A percentile compares a stretch with the other conserved stretches of the same genome.
These are phyloP conservation scores for Stenoptilia bipunctidactyla DNA, from an alignment of 2,888 invertebrate species.

Conservation along the genomic window DNA sequence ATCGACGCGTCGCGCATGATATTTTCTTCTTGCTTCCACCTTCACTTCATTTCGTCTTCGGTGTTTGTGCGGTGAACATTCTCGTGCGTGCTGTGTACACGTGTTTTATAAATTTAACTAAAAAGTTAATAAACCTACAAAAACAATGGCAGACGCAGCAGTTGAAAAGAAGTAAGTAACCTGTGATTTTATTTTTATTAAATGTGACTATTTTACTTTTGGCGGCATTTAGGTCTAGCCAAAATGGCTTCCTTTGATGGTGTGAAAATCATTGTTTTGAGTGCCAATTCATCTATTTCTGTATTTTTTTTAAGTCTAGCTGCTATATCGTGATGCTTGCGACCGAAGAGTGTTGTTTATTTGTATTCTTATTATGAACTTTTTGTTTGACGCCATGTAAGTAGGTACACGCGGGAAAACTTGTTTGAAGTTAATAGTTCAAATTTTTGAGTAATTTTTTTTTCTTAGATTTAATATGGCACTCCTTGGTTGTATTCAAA, in stretches of 20 bases:
- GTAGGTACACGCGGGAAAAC: too few species aligned
- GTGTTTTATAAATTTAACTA: constrained; percentile 38
- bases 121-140: constrained; percentile 28
- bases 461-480: too few species aligned
- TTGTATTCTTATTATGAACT: too few species aligned
- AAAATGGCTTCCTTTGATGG: constrained; percentile 69
- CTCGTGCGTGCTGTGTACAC: constrained; percentile 52
- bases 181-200: neutral
- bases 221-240: constrained; percentile 61
- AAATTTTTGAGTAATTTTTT: too few species aligned
- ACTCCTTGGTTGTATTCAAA: too few species aligned
- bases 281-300: neutral
- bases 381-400: too few species aligned
- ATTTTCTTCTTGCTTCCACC: constrained; percentile 53
- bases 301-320: too few species aligned
- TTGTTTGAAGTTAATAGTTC: too few species aligned
- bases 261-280: neutral
- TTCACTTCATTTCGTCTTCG: constrained; percentile 66
- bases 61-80: constrained; percentile 64
- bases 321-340: too few species aligned
- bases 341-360: too few species aligned
- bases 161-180: constrained; percentile 77
- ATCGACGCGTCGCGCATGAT: constrained; percentile 44
- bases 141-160: constrained; percentile 78
- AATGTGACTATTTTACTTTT: constrained; percentile 31